Percentiles rank a stretch among this genome's conserved stretches.
These are phyloP conservation scores for Noctua janthina DNA, from an alignment of 2,888 invertebrate species.

Conservation along the genomic window DNA sequence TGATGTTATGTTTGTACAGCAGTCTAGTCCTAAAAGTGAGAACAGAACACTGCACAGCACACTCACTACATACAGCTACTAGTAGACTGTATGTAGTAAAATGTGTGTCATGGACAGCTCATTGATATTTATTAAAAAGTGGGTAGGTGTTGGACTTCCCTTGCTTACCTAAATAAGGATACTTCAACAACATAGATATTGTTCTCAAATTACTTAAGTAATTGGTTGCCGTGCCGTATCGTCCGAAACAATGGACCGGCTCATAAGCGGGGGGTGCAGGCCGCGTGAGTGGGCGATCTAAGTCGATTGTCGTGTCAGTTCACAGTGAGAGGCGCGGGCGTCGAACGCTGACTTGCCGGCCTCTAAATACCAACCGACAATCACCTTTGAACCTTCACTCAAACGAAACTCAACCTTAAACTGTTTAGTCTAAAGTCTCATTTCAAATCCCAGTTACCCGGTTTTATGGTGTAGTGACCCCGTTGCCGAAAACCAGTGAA, in stretches of 20 bases:
- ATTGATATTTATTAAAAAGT: background rate
- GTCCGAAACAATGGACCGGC: constrained; percentile 70
- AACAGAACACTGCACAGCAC: background rate
- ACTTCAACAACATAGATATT: background rate
- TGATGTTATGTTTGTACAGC: too few relatives aligned
- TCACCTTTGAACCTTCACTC: constrained; percentile 69
- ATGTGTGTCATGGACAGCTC: background rate
- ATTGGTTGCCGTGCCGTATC: constrained; percentile 62
- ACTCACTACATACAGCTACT: background rate
- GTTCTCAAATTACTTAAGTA: background rate
- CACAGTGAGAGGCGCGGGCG: constrained; percentile 86
- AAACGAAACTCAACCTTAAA: constrained; percentile 64
- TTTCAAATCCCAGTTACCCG: constrained; percentile 32
- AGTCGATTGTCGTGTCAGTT: constrained; percentile 71
- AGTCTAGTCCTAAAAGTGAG: background rate
- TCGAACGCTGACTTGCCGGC: constrained; percentile 81
- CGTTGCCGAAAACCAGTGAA: constrained; percentile 53
- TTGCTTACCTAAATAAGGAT: background rate
- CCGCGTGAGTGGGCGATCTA: constrained; percentile 81
- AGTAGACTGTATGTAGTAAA: background rate
- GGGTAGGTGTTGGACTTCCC: background rate
- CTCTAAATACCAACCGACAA: constrained; percentile 68
- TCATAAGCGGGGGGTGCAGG: constrained; percentile 81
- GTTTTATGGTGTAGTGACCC: constrained; percentile 66
- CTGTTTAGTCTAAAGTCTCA: constrained; percentile 45